Conservation (phyloP, 1,140 invertebrate species). For the Sinonovacula constricta region DNA sequence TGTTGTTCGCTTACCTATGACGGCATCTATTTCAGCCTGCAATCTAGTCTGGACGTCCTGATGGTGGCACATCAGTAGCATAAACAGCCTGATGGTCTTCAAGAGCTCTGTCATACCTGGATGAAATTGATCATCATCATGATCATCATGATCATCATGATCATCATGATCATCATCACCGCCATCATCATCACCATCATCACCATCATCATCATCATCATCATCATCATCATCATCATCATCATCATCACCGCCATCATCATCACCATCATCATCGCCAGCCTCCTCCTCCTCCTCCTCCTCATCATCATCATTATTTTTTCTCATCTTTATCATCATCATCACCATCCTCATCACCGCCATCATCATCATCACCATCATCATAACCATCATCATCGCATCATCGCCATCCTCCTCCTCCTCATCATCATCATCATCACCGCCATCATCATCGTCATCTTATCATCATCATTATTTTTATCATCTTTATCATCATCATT, state of each 20-base stretch:
- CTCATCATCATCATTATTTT: background rate
- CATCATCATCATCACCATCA: background rate
- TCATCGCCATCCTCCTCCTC: too few species aligned
- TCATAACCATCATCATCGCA: background rate
- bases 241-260: background rate
- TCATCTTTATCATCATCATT: too few species aligned
- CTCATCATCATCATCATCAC: too few species aligned
- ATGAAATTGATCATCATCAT: background rate
- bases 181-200: background rate
- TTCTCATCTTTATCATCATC: background rate
- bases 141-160: background rate
- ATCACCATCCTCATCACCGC: background rate
- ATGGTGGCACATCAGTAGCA: conserved; percentile 66
- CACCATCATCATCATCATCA: background rate
- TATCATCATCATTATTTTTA: too few species aligned
- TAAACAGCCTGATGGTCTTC: conserved; percentile 34
- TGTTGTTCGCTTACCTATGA: conserved; percentile 41
- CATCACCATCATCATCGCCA: background rate
- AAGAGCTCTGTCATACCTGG: conserved; percentile 45
- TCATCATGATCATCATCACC: background rate
- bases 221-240: background rate
- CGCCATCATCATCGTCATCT: too few species aligned
- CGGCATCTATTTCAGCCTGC: conserved; percentile 56
- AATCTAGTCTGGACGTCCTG: conserved; percentile 72
- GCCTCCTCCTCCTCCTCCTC: background rate